phyloP scores from a whole-genome alignment of 2,888 invertebrate species.

The Pachycephus smyrnensis region DNA sequence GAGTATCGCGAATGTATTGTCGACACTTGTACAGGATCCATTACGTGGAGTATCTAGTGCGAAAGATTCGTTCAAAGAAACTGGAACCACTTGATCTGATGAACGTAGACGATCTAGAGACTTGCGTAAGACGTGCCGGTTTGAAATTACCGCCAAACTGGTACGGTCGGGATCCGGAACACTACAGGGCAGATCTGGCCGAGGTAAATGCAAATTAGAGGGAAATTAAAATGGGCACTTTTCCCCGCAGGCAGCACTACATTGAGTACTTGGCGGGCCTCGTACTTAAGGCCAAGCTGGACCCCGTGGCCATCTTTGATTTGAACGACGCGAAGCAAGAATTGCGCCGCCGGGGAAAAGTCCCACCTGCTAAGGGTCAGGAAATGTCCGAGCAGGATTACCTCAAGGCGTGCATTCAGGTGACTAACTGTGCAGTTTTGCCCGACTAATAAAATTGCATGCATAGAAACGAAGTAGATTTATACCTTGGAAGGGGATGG shows the following conservation, averaged over 20 bases:
- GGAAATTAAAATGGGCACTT: slow-evolving; percentile 56
- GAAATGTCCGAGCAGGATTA: slow-evolving; percentile 88
- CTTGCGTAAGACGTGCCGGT: slow-evolving; percentile 80
- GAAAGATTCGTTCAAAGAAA: slow-evolving; percentile 76
- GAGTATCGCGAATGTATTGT: too few species aligned
- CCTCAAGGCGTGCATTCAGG: slow-evolving; percentile 87
- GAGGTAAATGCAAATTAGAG: slow-evolving; percentile 65
- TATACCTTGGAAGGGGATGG: too few species aligned
- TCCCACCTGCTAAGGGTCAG: slow-evolving; percentile 84
- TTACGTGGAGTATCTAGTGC: slow-evolving; percentile 90
- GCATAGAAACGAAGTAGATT: neutral
- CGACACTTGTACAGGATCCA: slow-evolving; percentile 78
- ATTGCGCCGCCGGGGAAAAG: slow-evolving; percentile 85
- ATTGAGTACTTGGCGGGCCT: slow-evolving; percentile 93
- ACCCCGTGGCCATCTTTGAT: slow-evolving; percentile 91
- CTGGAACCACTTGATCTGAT: slow-evolving; percentile 85
- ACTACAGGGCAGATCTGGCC: slow-evolving; percentile 68
- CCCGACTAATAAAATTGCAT: neutral
- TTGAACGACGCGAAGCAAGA: slow-evolving; percentile 89
- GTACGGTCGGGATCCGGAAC: slow-evolving; percentile 73
- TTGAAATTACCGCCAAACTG: slow-evolving; percentile 81
- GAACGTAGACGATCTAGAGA: slow-evolving; percentile 85
- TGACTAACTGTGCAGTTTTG: slow-evolving; percentile 65
- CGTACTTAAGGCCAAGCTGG: slow-evolving; percentile 85
- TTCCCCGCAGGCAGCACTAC: slow-evolving; percentile 86